A percentile compares a stretch with the other conserved stretches of the same genome.
Conservation (phyloP, 2,797 vertebrate genomes). For the Loriculus beryllinus region DNA sequence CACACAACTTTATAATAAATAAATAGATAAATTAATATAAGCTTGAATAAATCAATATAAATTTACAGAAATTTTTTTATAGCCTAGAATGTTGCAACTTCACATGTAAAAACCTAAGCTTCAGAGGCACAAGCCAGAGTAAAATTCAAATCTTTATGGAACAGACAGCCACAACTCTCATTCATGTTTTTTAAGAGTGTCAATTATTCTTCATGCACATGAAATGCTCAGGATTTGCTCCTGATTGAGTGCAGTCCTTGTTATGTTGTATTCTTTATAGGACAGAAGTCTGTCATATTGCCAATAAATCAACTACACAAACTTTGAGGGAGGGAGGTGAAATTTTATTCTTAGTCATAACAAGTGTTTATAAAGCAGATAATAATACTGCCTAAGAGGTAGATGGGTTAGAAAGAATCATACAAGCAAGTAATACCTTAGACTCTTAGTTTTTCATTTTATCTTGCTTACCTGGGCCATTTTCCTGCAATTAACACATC, state of each 20-base stretch:
- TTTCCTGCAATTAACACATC: neutral
- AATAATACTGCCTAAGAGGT: neutral
- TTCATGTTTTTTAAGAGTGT: neutral
- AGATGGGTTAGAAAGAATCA: neutral
- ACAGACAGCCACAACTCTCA: neutral
- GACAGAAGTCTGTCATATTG: neutral
- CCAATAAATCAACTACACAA: neutral
- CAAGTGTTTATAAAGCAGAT: neutral
- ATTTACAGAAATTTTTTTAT: neutral
- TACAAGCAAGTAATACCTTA: neutral
- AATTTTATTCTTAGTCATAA: neutral
- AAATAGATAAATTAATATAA: neutral
- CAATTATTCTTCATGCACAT: neutral
- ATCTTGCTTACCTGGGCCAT: neutral
- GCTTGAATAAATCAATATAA: neutral
- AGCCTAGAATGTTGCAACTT: neutral
- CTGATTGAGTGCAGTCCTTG: neutral
- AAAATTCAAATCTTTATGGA: neutral
- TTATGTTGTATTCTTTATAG: neutral
- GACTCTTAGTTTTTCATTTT: neutral
- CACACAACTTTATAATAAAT: neutral
- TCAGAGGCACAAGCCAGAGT: neutral
- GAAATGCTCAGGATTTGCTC: neutral
- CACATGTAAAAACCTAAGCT: neutral
- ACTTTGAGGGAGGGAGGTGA: neutral